These are phyloP conservation scores for Atrichornis clamosus DNA, from an alignment of 2,113 vertebrate genomes.

Conservation along the genomic window DNA sequence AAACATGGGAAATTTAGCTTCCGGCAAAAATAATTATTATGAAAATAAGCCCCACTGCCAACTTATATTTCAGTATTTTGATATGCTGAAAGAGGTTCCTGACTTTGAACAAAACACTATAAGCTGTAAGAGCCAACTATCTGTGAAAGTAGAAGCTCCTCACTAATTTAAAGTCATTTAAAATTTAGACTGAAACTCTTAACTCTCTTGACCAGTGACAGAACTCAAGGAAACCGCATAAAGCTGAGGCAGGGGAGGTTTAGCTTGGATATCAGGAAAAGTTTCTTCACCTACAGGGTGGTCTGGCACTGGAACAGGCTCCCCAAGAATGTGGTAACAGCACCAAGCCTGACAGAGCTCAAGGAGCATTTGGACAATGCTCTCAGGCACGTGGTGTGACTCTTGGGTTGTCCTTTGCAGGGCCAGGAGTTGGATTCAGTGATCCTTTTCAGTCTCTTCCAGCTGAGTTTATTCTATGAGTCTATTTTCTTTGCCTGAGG, in stretches of 20 bases:
- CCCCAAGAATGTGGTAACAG: background rate
- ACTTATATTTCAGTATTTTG: background rate
- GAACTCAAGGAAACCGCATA: background rate
- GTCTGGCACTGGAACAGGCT: background rate
- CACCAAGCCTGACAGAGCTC: background rate
- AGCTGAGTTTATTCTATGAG: background rate
- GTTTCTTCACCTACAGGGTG: background rate
- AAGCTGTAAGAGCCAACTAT: background rate
- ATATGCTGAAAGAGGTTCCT: background rate
- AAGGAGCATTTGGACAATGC: background rate
- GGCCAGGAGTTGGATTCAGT: background rate
- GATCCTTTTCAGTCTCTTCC: background rate
- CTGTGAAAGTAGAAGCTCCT: background rate
- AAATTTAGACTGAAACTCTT: background rate
- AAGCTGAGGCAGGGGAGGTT: background rate
- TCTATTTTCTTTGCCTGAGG: background rate
- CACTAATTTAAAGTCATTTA: background rate
- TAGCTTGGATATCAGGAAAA: background rate
- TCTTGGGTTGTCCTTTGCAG: background rate
- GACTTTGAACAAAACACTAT: background rate
- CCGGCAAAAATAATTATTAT: background rate
- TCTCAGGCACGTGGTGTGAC: background rate
- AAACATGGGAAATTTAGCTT: background rate
- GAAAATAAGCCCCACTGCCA: background rate
- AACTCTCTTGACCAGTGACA: background rate